Base-by-base conservation (phyloP, 2,113 vertebrate species). In the Erythrocercus mccallii region DNA sequence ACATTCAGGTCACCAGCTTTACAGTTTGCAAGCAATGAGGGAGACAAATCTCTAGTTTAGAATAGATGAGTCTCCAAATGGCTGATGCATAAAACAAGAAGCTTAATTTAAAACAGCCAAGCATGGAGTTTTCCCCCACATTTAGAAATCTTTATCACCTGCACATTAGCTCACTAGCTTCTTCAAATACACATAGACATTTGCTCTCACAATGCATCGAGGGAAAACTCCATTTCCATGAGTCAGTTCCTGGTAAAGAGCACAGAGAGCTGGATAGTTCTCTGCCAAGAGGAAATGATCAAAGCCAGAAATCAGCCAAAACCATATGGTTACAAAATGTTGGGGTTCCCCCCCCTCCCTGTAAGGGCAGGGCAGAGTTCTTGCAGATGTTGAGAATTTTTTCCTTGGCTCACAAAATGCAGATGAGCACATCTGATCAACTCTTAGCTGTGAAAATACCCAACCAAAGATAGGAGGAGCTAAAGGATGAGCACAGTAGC, bases 191-290 rank as follows among this genome's bases (percentile, higher is more conserved):
- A 64, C 71, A 77, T 11, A 88, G 37, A 86, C 72, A 83, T 9
- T 82, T 0, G 0, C 11, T 81, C 15, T 70, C 51, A 44, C 60
- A 70, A 15, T 2, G 3, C n/a, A 56, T 44, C 1, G 2, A 88
- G 64, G 62, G 51, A 94, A 93, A 94, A 83, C 88, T 95, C 71
- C 18, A 73, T 78, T 92, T 91, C 74, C 47, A 33, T 70, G 47
- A 96, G 57, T 93, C 81, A 89, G 62, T 51, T 89, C n/a, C 78
- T 45, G 11, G 78, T 72, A 53, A 64, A 78, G 9, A 84, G 27
- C 56, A 79, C 6, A 65, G 68, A 77, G 28, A 56, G 28, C 40
- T 56, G 57, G 45, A 57, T 56, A 77, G 50, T 56, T 60, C 24
- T 83, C 56, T 73, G 60, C 88, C 64, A 92, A 81, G 57, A 86